Evolutionary conservation across 2,113 vertebrate species (phyloP).

Genomic region (Apodemus speciosus): DNA sequence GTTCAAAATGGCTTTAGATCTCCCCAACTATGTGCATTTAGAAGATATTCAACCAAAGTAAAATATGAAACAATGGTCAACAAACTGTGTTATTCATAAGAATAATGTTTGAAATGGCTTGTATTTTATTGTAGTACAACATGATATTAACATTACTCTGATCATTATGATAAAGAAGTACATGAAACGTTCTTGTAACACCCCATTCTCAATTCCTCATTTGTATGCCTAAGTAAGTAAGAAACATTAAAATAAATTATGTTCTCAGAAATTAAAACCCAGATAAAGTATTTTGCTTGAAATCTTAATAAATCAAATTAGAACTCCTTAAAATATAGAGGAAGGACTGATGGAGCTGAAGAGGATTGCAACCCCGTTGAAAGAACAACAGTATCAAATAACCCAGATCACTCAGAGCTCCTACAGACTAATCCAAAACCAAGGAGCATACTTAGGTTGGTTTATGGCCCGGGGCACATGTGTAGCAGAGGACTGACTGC

Average conservation of each 20-base stretch:
- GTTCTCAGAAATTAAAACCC: background rate
- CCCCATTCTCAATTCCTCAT: background rate
- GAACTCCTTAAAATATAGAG: background rate
- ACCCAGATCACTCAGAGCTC: no score
- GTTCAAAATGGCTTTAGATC: constrained; percentile 24
- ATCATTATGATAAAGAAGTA: constrained; percentile 16
- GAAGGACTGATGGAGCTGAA: no score
- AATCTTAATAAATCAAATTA: constrained; percentile 42
- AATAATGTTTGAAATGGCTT: constrained; percentile 44
- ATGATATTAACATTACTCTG: background rate
- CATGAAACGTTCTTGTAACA: constrained; percentile 13
- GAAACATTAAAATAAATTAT: background rate
- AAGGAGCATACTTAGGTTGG: no score
- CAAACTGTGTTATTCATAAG: background rate
- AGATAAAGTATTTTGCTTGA: constrained; percentile 32
- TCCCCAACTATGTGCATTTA: background rate
- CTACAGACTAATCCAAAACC: no score
- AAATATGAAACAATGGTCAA: constrained; percentile 10
- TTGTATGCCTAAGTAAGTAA: constrained; percentile 35
- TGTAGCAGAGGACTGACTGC: no score
- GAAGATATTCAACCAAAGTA: constrained; percentile 36
- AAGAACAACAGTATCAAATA: no score
- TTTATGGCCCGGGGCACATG: no score
- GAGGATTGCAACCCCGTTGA: no score
- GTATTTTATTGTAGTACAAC: constrained; percentile 2